Conservation (phyloP, 2,888 invertebrate species). For the Scaptomyza parva region DNA sequence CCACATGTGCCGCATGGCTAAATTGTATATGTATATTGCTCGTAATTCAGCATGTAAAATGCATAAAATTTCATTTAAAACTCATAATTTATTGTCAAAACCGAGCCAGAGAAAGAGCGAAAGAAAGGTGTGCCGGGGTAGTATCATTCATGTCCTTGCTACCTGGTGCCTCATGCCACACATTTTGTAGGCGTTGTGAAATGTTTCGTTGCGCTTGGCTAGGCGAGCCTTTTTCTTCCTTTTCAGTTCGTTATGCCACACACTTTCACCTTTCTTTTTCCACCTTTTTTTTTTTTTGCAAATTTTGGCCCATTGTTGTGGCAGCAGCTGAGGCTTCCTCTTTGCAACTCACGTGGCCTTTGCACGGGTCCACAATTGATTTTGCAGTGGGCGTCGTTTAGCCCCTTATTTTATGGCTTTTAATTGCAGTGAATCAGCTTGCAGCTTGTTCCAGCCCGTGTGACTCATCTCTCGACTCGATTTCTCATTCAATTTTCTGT, state of each 20-base stretch:
- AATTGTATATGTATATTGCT: constrained; percentile 24
- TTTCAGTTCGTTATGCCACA: constrained; percentile 44
- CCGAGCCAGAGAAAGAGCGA: neutral
- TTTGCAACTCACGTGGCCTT: constrained; percentile 55
- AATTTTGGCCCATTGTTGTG: constrained; percentile 54
- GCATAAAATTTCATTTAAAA: constrained; percentile 56
- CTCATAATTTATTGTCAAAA: constrained; percentile 72
- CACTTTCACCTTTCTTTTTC: constrained; percentile 73
- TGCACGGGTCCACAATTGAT: constrained; percentile 59
- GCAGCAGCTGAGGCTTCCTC: constrained; percentile 48
- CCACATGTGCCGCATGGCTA: constrained; percentile 36
- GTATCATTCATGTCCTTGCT: constrained; percentile 58
- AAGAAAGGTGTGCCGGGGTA: constrained; percentile 29
- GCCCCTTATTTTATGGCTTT: constrained; percentile 26
- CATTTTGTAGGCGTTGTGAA: constrained; percentile 56
- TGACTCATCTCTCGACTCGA: constrained; percentile 44
- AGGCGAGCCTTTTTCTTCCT: constrained; percentile 14
- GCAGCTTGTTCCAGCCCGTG: neutral
- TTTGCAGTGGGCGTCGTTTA: constrained; percentile 24
- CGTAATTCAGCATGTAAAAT: constrained; percentile 70
- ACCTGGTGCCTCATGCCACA: constrained; percentile 55
- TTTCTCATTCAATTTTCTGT: neutral
- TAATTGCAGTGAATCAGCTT: constrained; percentile 50
- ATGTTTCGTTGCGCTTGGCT: constrained; percentile 63
- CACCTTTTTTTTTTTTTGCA: constrained; percentile 18